Percentiles rank a stretch among this genome's conserved stretches.
Evolutionary conservation across 2,113 vertebrate genomes (phyloP).

Genomic region (Gobius niger): DNA sequence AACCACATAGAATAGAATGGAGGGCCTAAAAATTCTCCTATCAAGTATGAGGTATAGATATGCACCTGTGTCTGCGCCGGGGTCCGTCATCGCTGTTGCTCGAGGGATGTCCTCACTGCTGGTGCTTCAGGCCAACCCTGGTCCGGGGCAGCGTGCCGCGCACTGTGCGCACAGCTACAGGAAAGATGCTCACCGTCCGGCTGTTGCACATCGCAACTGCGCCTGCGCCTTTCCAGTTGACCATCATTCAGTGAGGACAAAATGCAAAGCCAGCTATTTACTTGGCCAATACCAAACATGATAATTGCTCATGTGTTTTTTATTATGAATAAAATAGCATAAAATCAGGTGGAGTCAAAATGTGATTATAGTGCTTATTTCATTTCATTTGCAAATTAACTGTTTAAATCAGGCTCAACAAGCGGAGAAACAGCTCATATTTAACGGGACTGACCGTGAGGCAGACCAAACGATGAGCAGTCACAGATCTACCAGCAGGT

Average conservation of each 20-base stretch:
- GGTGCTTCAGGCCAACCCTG: constrained; percentile 1
- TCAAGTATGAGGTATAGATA: not conserved
- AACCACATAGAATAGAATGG: not conserved
- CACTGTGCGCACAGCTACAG: not conserved
- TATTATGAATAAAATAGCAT: not conserved
- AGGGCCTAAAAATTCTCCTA: not conserved
- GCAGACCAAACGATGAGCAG: not conserved
- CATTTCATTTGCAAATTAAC: no score
- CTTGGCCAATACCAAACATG: no score
- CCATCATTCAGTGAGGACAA: not conserved
- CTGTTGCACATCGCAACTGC: constrained; percentile 1
- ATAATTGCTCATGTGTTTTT: no score
- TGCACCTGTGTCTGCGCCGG: not conserved
- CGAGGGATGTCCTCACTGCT: not conserved
- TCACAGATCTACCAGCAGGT: not conserved
- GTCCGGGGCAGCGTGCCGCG: not conserved
- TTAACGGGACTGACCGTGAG: no score
- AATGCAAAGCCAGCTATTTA: not conserved
- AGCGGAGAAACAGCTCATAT: no score
- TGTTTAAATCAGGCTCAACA: no score
- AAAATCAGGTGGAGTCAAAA: no score
- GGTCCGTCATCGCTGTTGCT: not conserved
- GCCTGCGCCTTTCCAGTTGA: not conserved
- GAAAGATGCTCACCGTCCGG: not conserved
- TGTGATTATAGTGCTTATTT: no score